These are phyloP conservation scores for Oncorhynchus tshawytscha DNA, from an alignment of 2,113 vertebrate species.

Conservation along the genomic window DNA sequence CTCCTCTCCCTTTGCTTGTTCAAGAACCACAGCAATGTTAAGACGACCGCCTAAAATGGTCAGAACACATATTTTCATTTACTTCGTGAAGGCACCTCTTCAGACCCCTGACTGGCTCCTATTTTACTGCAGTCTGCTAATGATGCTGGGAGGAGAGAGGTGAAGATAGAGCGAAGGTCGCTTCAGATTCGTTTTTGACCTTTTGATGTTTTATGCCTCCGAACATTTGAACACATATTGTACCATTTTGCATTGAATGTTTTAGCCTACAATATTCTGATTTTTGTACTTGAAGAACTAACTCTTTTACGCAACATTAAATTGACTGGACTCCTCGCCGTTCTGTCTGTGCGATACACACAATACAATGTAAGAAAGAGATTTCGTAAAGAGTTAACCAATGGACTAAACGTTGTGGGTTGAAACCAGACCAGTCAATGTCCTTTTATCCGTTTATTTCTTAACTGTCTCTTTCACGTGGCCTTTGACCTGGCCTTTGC, in stretches of 20 bases:
- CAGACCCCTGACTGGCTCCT: conserved; percentile 14
- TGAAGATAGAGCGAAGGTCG: background rate
- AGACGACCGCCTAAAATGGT: conserved; percentile 34
- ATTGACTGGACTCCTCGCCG: too few species aligned
- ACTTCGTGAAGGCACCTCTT: conserved; percentile 15
- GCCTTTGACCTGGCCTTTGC: conserved; percentile 40
- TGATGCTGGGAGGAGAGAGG: background rate
- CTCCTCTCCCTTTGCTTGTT: conserved; percentile 14
- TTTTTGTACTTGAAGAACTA: background rate
- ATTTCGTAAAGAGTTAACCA: too few species aligned
- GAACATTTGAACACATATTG: too few species aligned
- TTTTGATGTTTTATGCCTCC: background rate
- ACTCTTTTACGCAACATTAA: too few species aligned
- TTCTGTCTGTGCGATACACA: too few species aligned
- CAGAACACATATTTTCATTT: conserved; percentile 32
- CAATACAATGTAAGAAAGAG: too few species aligned
- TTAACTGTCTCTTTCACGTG: conserved; percentile 17
- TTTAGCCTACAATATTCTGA: background rate
- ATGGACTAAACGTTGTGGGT: too few species aligned
- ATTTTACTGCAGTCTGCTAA: conserved; percentile 14
- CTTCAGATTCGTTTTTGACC: background rate
- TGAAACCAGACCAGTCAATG: too few species aligned
- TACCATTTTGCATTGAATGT: background rate
- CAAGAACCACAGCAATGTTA: conserved; percentile 44
- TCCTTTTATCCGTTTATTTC: background rate